Evolutionary conservation across 2,113 vertebrate genomes (phyloP), one percentile per base, ranked within the genome.

Genomic region (Harpagus bidentatus): DNA sequence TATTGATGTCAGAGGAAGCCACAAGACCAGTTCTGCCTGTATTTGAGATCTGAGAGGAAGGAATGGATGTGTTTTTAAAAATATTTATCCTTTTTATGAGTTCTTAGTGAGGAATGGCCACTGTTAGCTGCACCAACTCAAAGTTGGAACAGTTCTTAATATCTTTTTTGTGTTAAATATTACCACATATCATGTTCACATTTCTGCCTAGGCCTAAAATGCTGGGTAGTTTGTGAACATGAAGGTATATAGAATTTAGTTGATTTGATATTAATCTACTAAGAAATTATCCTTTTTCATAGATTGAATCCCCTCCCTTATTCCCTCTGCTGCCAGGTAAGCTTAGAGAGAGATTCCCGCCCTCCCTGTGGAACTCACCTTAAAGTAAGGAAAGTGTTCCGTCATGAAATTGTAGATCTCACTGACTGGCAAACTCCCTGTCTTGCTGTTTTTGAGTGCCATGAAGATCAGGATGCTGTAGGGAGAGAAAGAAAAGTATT

Each of bases 321-420:
- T 43, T 65, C 79, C 58, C 47, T 59, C n/a, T 59, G 48, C 48
- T 74, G 48, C 28, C n/a, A 34, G 56, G n/a, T 16, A 17, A 79
- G 25, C 29, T 55, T 2, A 36, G 81, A 72, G 45, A 48, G 62
- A 83, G 13, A 43, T 36, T 40, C 13, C 14, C 32, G 19, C 23
- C 14, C 23, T 14, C 29, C 63, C 73, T 3, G 36, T 58, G 21
- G 61, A 86, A 94, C 98, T 98, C 98, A 99, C 99, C 99, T 99
- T 99, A 91, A 99, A 99, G 94, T 99, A 99, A 59, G 99, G 99
- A 69, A 99, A 99, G 95, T 99, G 98, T 94, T 99, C 99, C 0
- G 99, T 99, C 99, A 99, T 99, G 98, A 99, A 99, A 97, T 99
- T 99, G 98, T 99, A 99, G 98, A 99, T 99, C 98, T 99, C 99